These are phyloP conservation scores for Piscicola geometra DNA, from an alignment of 2,888 invertebrate genomes.

Conservation along the genomic window DNA sequence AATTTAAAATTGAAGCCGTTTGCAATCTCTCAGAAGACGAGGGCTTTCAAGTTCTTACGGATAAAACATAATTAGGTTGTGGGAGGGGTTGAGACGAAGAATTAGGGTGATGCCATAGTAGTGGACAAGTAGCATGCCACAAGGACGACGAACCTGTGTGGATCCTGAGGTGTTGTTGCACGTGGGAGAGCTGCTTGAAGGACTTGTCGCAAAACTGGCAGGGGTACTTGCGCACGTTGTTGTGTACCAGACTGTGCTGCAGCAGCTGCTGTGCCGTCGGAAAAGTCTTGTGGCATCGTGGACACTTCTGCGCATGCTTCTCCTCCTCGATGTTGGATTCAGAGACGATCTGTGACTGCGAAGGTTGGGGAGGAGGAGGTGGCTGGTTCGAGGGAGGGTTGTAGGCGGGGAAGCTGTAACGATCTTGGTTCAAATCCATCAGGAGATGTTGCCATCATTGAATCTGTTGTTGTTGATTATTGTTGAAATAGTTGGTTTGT, in stretches of 20 bases:
- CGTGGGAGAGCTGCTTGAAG: constrained; percentile 9
- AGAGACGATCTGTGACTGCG: background rate
- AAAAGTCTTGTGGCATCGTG: background rate
- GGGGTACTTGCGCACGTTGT: background rate
- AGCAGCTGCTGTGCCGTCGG: background rate
- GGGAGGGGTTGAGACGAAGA: no score
- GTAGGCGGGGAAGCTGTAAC: background rate
- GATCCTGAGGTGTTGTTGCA: constrained; percentile 4
- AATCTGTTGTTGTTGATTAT: no score
- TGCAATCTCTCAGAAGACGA: no score
- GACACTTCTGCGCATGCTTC: background rate
- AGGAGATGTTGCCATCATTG: background rate
- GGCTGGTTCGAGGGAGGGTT: background rate
- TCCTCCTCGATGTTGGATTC: background rate
- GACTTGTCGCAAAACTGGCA: constrained; percentile 14
- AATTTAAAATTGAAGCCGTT: no score
- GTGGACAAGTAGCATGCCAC: no score
- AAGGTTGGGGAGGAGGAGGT: background rate
- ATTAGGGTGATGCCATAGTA: no score
- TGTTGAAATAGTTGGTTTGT: no score
- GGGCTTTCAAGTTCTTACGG: no score
- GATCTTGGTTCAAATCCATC: constrained; percentile 10
- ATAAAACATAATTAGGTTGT: no score
- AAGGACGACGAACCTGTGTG: background rate
- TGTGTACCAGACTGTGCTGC: constrained; percentile 14